These are phyloP conservation scores for Rotaria macrura DNA, from an alignment of 2,888 invertebrate genomes.

Conservation along the genomic window DNA sequence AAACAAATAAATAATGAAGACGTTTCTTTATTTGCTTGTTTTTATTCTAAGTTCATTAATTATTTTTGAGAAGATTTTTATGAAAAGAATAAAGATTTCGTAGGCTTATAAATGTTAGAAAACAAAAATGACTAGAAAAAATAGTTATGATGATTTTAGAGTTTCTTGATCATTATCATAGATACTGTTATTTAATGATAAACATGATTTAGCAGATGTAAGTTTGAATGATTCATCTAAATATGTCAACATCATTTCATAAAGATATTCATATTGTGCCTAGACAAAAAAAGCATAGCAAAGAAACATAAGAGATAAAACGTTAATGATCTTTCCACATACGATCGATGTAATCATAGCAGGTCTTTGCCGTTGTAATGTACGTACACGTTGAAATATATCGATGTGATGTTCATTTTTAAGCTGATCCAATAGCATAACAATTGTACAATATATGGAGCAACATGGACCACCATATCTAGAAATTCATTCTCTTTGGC, in stretches of 20 bases:
- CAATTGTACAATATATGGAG: background rate
- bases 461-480: background rate
- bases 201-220: background rate
- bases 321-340: background rate
- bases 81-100: background rate
- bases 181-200: background rate
- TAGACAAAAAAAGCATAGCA: background rate
- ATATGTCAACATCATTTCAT: background rate
- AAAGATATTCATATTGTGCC: background rate
- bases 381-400: background rate
- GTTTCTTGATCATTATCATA: background rate
- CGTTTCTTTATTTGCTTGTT: background rate
- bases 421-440: background rate
- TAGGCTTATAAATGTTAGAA: background rate
- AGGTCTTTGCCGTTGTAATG: background rate
- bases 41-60: background rate
- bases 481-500: background rate
- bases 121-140: background rate
- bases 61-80: background rate
- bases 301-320: too few relatives aligned
- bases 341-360: background rate
- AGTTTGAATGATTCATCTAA: background rate
- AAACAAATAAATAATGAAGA: background rate
- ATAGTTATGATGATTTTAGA: too few relatives aligned
- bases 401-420: conserved; percentile 1